Conservation (phyloP, 2,888 invertebrate genomes). For the Sycophila texana region DNA sequence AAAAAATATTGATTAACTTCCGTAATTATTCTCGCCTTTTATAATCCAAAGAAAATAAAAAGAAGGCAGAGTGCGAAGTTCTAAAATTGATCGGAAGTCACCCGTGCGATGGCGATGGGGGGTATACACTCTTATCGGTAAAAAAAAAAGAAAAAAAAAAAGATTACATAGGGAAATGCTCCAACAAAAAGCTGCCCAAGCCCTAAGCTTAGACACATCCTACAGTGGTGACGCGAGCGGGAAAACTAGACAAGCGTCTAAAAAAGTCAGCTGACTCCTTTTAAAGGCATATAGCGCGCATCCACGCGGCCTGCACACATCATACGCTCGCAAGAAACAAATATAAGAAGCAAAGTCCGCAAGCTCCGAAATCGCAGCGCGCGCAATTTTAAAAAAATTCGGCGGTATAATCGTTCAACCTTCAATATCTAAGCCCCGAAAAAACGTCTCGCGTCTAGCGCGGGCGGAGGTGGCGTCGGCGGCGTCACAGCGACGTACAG, state of each 20-base stretch:
- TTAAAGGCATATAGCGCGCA: not conserved
- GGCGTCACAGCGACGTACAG: constrained; percentile 5
- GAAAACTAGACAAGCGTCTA: not conserved
- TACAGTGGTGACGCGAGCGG: constrained; percentile 11
- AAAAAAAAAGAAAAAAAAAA: not conserved
- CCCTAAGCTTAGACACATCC: constrained; percentile 9
- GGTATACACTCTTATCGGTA: constrained; percentile 28
- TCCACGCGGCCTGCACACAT: no score
- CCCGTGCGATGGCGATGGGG: not conserved
- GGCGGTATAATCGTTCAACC: no score
- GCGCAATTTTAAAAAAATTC: no score
- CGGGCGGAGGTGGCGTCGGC: not conserved
- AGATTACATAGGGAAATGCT: not conserved
- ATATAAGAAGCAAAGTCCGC: no score
- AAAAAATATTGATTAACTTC: not conserved
- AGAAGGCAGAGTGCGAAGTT: not conserved
- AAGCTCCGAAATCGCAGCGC: no score
- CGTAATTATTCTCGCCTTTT: not conserved
- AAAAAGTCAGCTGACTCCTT: constrained; percentile 9
- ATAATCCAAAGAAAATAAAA: not conserved
- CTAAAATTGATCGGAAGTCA: constrained; percentile 15
- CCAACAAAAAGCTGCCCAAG: constrained; percentile 10
- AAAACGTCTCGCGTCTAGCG: no score
- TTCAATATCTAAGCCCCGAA: no score
- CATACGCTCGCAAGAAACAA: no score